A percentile compares a stretch with the other conserved stretches of the same genome.
These are phyloP conservation scores for Pseudolycoriella hygida DNA, from an alignment of 2,888 invertebrate genomes.

Conservation along the genomic window DNA sequence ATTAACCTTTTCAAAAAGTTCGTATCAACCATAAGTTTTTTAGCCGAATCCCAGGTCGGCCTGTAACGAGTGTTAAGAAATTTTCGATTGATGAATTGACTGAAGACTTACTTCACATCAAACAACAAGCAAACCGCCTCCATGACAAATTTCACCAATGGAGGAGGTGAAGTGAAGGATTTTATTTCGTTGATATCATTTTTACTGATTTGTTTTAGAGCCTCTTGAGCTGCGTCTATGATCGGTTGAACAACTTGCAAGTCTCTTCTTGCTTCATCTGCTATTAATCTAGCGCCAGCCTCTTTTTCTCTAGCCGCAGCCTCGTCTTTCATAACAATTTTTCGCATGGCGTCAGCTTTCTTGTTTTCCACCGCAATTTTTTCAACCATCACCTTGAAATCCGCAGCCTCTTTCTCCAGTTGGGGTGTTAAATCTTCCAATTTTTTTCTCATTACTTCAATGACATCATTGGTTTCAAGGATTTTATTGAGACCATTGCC, in stretches of 20 bases:
- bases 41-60: slow-evolving; percentile 74
- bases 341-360: slow-evolving; percentile 63
- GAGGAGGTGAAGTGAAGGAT: slow-evolving; percentile 77
- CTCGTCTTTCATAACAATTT: slow-evolving; percentile 66
- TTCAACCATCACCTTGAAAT: slow-evolving; percentile 56
- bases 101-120: slow-evolving; percentile 47
- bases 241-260: slow-evolving; percentile 75
- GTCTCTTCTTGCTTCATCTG: slow-evolving; percentile 70
- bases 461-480: slow-evolving; percentile 28
- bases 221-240: slow-evolving; percentile 65
- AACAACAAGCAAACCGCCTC: slow-evolving; percentile 77
- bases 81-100: background rate
- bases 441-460: slow-evolving; percentile 72
- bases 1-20: slow-evolving; percentile 67
- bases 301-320: slow-evolving; percentile 75
- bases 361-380: slow-evolving; percentile 62
- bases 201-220: slow-evolving; percentile 71
- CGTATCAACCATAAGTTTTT: slow-evolving; percentile 59
- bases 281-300: slow-evolving; percentile 61
- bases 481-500: slow-evolving; percentile 47
- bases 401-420: slow-evolving; percentile 56
- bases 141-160: slow-evolving; percentile 76
- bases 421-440: slow-evolving; percentile 65
- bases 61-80: slow-evolving; percentile 28
- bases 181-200: slow-evolving; percentile 79